Evolutionary conservation across 2,797 vertebrate genomes (phyloP).

Genomic region (Hybognathus amarus): DNA sequence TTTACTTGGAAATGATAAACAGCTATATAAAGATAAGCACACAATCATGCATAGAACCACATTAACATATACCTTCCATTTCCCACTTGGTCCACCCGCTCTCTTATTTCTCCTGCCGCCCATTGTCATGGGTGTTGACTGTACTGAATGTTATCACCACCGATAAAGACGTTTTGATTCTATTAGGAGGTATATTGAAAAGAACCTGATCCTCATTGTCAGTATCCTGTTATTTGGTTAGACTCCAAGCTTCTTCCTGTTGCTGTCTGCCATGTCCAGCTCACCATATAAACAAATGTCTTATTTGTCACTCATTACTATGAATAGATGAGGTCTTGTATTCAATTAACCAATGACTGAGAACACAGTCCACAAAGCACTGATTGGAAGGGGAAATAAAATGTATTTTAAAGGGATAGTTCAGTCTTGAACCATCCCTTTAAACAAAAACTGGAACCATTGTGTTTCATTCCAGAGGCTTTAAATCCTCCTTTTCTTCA

Average conservation of each 20-base stretch:
- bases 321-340: slow-evolving; percentile 45
- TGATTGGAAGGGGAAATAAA: slow-evolving; percentile 35
- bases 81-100: not conserved
- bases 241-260: slow-evolving; percentile 46
- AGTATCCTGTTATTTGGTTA: slow-evolving; percentile 55
- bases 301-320: slow-evolving; percentile 48
- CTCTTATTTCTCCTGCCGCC: slow-evolving; percentile 11
- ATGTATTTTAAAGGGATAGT: not conserved
- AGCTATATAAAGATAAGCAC: not conserved
- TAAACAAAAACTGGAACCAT: not conserved
- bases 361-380: slow-evolving; percentile 34
- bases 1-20: slow-evolving; percentile 17
- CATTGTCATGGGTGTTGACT: slow-evolving; percentile 3
- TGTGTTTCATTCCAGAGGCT: not conserved
- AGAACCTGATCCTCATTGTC: slow-evolving; percentile 54
- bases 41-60: not conserved
- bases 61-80: slow-evolving; percentile 3
- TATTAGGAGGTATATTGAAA: slow-evolving; percentile 70
- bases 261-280: slow-evolving; percentile 6
- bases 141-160: slow-evolving; percentile 63
- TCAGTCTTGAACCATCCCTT: not conserved
- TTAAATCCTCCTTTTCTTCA: slow-evolving; percentile 12
- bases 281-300: slow-evolving; percentile 17
- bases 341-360: slow-evolving; percentile 51
- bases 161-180: slow-evolving; percentile 71